Conservation (phyloP, 2,888 invertebrate species). For the Microchrysa polita region DNA sequence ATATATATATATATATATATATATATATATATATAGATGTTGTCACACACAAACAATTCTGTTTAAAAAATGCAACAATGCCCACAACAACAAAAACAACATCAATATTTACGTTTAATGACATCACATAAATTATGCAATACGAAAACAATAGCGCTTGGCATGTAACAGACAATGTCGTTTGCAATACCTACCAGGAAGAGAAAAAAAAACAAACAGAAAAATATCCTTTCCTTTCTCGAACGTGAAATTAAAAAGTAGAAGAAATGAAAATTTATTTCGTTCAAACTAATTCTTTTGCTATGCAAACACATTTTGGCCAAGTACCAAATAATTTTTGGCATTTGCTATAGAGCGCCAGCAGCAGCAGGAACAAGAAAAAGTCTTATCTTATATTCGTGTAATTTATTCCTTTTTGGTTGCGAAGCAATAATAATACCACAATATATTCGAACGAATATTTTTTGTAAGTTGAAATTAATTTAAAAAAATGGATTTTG, state of each 20-base stretch:
- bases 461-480: too few relatives aligned
- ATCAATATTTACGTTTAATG: background rate
- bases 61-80: too few relatives aligned
- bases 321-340: slow-evolving; percentile 38
- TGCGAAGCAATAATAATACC: slow-evolving; percentile 1
- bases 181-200: slow-evolving; percentile 11
- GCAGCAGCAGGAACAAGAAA: slow-evolving; percentile 8
- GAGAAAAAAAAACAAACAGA: slow-evolving; percentile 3
- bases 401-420: slow-evolving; percentile 10
- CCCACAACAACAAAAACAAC: too few relatives aligned
- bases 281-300: slow-evolving; percentile 31
- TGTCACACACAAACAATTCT: too few relatives aligned
- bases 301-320: slow-evolving; percentile 40
- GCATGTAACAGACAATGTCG: slow-evolving; percentile 36
- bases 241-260: slow-evolving; percentile 14
- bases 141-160: slow-evolving; percentile 35
- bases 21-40: too few relatives aligned
- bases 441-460: background rate
- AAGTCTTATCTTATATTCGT: slow-evolving; percentile 23
- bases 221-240: background rate
- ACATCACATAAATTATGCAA: slow-evolving; percentile 20
- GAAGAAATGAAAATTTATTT: slow-evolving; percentile 41
- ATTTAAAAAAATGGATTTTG: too few relatives aligned
- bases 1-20: too few relatives aligned
- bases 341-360: slow-evolving; percentile 3